phyloP scores from a whole-genome alignment of 1,140 invertebrate species.

The Anastrepha ludens region DNA sequence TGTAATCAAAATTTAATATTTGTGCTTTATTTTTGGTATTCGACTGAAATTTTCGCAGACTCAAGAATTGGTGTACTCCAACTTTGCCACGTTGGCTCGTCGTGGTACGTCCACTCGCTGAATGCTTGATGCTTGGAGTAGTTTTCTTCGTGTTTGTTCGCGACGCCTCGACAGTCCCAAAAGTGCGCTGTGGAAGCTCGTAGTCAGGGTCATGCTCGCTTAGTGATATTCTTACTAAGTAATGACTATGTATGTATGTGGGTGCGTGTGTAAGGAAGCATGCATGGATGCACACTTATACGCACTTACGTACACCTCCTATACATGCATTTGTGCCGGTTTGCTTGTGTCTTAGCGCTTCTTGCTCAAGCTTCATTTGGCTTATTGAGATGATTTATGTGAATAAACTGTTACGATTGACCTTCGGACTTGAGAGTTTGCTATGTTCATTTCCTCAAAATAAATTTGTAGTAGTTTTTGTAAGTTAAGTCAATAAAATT shows the following conservation, averaged over 20 bases:
- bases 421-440: background rate
- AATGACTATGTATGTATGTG: background rate
- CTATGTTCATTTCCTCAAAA: background rate
- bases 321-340: background rate
- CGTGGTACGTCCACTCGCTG: background rate
- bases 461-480: background rate
- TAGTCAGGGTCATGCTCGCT: background rate
- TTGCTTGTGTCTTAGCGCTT: background rate
- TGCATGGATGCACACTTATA: background rate
- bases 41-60: background rate
- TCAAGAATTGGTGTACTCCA: conserved; percentile 42
- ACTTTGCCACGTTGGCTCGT: conserved; percentile 32
- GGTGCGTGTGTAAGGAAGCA: background rate
- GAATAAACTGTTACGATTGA: conserved; percentile 4
- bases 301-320: too few relatives aligned
- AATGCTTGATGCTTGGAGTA: background rate
- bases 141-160: background rate
- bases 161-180: background rate
- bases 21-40: conserved; percentile 8
- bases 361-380: background rate
- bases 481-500: too few relatives aligned
- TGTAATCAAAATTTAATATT: background rate
- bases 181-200: background rate
- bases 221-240: background rate
- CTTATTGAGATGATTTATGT: conserved; percentile 9